Percentiles rank a stretch among this genome's conserved stretches.
These are phyloP conservation scores for Cercopithecus mona DNA, from an alignment of 2,113 vertebrate species.

Conservation along the genomic window DNA sequence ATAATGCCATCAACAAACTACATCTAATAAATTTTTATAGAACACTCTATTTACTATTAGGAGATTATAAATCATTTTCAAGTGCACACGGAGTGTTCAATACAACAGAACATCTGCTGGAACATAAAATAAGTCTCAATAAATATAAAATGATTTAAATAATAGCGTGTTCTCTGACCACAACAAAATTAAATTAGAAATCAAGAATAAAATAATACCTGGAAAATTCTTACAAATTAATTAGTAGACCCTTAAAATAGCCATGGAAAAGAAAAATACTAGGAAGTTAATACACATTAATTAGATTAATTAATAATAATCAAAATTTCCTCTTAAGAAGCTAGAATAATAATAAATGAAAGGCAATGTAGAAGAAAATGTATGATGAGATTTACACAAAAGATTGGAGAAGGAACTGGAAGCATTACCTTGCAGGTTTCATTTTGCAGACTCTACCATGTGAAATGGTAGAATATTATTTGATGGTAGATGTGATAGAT, in stretches of 20 bases:
- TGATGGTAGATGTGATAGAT: background rate
- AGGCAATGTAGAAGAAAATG: background rate
- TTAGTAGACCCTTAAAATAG: background rate
- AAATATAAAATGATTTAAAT: constrained; percentile 15
- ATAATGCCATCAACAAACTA: background rate
- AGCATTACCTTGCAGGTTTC: background rate
- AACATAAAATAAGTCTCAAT: constrained; percentile 24
- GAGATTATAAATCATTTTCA: background rate
- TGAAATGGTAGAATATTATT: background rate
- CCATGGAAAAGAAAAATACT: background rate
- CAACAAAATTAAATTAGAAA: constrained; percentile 13
- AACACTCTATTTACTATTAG: background rate
- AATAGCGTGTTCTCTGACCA: background rate
- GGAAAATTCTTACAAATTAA: background rate
- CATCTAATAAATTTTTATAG: background rate
- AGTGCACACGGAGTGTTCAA: background rate
- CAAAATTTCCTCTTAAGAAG: background rate
- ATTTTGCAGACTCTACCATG: background rate
- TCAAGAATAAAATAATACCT: background rate
- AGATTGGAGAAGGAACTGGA: background rate
- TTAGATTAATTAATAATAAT: background rate
- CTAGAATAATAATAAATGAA: constrained; percentile 9
- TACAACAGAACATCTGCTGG: background rate
- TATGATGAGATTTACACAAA: background rate
- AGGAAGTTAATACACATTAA: constrained; percentile 9